These are phyloP conservation scores for Porites australiensis DNA, from an alignment of 64 coral and sea anemone genomes.

Conservation along the genomic window DNA sequence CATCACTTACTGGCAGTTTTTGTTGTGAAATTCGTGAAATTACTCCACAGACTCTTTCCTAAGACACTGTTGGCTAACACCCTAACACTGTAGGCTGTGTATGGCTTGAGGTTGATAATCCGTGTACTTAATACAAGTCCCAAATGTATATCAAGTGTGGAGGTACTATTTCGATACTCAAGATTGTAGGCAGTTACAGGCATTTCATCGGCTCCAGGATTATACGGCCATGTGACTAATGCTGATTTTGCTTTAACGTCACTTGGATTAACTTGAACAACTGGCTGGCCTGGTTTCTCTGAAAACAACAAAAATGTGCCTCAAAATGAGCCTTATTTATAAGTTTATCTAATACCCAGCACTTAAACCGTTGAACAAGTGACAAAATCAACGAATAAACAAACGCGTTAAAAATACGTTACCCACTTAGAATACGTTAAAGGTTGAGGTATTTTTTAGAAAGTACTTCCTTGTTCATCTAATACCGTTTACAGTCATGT, in stretches of 20 bases:
- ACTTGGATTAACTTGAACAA: background rate
- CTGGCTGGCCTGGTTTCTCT: slow-evolving; percentile 2
- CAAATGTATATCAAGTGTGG: background rate
- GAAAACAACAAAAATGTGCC: background rate
- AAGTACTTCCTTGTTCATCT: too few species aligned
- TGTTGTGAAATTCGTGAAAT: background rate
- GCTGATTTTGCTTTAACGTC: background rate
- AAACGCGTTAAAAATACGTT: too few species aligned
- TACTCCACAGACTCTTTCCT: slow-evolving; percentile 8
- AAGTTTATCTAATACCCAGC: too few species aligned
- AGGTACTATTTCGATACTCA: background rate
- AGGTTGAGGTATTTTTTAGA: too few species aligned
- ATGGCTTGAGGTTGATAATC: background rate
- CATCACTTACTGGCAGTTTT: background rate
- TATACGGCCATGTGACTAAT: background rate
- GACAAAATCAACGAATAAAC: too few species aligned
- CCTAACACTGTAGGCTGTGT: background rate
- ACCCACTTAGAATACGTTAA: too few species aligned
- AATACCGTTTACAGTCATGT: too few species aligned
- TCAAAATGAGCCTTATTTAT: too few species aligned
- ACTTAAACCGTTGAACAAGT: too few species aligned
- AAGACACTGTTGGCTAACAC: slow-evolving; percentile 12
- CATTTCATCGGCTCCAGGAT: background rate
- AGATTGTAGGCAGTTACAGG: background rate
- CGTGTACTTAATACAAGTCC: too few species aligned